These are phyloP conservation scores for Ctena decussata DNA, from an alignment of 2,888 invertebrate genomes.

Conservation along the genomic window DNA sequence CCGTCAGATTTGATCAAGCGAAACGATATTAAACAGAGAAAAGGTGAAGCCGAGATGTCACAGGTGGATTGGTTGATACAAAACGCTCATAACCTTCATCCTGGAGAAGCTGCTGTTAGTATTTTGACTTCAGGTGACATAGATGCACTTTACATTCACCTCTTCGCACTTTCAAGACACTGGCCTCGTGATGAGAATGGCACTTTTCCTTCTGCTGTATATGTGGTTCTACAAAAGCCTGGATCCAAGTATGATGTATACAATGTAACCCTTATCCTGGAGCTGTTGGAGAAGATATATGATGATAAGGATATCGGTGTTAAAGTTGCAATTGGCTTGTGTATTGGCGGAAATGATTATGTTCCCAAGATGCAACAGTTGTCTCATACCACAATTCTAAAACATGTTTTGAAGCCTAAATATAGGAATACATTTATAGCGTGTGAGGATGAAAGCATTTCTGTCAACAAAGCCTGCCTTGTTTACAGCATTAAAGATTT, in stretches of 20 bases:
- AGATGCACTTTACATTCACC: constrained; percentile 34
- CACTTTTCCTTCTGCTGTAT: constrained; percentile 16
- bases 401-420: neutral
- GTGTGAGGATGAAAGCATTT: neutral
- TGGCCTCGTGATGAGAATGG: constrained; percentile 18
- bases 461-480: neutral
- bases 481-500: neutral
- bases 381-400: constrained; percentile 12
- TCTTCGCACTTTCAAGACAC: constrained; percentile 10
- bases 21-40: constrained; percentile 13
- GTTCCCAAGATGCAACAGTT: constrained; percentile 31
- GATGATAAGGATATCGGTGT: constrained; percentile 17
- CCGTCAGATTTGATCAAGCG: neutral
- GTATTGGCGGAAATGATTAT: constrained; percentile 47
- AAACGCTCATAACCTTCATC: neutral
- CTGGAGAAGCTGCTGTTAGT: constrained; percentile 16
- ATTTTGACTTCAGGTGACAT: constrained; percentile 41
- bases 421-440: neutral
- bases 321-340: constrained; percentile 30
- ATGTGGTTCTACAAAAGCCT: constrained; percentile 23
- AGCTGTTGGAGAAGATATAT: constrained; percentile 20
- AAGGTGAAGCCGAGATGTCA: constrained; percentile 46
- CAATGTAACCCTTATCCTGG: constrained; percentile 27
- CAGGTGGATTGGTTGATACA: constrained; percentile 35
- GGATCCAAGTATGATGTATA: constrained; percentile 25